These are phyloP conservation scores for Mimumesa dahlbomi DNA, from an alignment of 2,888 invertebrate genomes.

Conservation along the genomic window DNA sequence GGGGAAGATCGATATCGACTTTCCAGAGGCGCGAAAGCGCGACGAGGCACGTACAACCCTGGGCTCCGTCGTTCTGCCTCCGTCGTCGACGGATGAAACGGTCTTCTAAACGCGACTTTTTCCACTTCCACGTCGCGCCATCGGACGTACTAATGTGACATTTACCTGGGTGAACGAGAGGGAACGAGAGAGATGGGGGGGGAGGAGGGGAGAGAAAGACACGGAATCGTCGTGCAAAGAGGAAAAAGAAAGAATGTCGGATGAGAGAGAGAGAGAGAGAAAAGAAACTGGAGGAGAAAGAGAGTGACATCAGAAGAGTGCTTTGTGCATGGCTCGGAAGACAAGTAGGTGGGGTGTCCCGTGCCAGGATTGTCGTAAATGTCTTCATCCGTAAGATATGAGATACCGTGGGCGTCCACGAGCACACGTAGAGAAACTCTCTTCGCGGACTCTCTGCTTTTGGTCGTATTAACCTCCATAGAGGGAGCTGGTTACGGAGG, in stretches of 20 bases:
- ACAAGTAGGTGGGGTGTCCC: conserved; percentile 61
- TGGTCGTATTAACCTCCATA: conserved; percentile 66
- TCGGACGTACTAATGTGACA: conserved; percentile 14
- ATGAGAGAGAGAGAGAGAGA: not conserved
- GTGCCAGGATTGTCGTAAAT: conserved; percentile 79
- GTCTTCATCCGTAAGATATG: conserved; percentile 80
- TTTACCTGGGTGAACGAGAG: too few species aligned
- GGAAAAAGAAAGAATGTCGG: conserved; percentile 8
- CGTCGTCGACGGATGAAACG: conserved; percentile 19
- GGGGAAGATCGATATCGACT: conserved; percentile 47
- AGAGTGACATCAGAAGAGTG: conserved; percentile 57
- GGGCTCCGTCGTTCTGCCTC: not conserved
- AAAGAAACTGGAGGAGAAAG: conserved; percentile 10
- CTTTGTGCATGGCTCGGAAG: conserved; percentile 58
- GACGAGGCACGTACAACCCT: conserved; percentile 13
- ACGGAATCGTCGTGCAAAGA: not conserved
- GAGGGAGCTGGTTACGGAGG: conserved; percentile 40
- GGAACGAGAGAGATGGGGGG: too few species aligned
- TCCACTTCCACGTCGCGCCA: conserved; percentile 9
- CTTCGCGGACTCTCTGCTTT: conserved; percentile 69
- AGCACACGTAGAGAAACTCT: conserved; percentile 61
- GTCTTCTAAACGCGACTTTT: conserved; percentile 13
- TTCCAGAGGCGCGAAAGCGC: conserved; percentile 51
- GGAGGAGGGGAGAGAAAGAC: not conserved
- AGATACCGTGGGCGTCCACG: conserved; percentile 76